A percentile compares a stretch with the other conserved stretches of the same genome.
Conservation (phyloP, 2,888 invertebrate genomes). For the Ormyrus labotus region DNA sequence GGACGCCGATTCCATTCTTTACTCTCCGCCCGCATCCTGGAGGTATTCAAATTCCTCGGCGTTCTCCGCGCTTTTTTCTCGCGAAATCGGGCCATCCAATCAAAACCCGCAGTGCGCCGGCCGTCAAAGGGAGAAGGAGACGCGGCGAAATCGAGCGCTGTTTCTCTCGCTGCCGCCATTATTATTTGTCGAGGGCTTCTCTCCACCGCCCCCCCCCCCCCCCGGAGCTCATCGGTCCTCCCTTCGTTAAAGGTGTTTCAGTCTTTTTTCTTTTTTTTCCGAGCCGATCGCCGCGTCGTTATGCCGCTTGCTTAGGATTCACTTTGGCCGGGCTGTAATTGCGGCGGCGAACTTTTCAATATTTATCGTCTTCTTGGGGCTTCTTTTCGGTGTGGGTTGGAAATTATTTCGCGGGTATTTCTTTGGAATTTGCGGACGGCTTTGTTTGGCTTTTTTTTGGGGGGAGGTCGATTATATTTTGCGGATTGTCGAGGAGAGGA, state of each 20-base stretch:
- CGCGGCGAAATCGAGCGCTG: neutral
- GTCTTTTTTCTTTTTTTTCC: constrained; percentile 8
- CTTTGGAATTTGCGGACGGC: neutral
- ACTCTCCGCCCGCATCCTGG: neutral
- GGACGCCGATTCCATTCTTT: constrained; percentile 1
- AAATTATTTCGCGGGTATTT: neutral
- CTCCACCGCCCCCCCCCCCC: neutral
- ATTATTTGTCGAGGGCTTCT: constrained; percentile 26
- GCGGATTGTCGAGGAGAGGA: too few species aligned
- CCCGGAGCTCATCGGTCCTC: neutral
- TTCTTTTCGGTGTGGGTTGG: neutral
- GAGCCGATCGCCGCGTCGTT: neutral
- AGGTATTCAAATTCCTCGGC: constrained; percentile 21
- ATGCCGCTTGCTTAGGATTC: neutral
- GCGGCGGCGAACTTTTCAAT: neutral
- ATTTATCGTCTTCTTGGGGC: neutral
- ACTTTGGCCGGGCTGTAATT: constrained; percentile 15
- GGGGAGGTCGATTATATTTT: too few species aligned
- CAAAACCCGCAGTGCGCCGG: constrained; percentile 6
- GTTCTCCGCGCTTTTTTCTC: constrained; percentile 14
- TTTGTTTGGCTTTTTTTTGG: too few species aligned
- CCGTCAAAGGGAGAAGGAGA: constrained; percentile 6
- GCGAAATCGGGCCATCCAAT: constrained; percentile 18
- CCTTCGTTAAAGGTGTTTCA: constrained; percentile 31
- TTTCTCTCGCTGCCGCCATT: constrained; percentile 14